These are phyloP conservation scores for Carposina sasakii DNA, from an alignment of 1,140 invertebrate genomes.

Conservation along the genomic window DNA sequence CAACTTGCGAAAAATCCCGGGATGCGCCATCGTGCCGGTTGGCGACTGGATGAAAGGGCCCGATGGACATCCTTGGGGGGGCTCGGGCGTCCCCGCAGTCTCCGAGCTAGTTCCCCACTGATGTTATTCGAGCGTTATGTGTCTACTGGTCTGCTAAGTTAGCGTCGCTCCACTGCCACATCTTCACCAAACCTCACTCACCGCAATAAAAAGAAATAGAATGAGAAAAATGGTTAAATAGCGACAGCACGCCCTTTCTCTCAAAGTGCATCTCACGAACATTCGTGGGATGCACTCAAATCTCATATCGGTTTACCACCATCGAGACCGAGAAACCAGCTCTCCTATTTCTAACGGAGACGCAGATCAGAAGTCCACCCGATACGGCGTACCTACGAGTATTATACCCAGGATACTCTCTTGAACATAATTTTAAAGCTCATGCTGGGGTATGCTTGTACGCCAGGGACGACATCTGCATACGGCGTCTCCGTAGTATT, in stretches of 20 bases:
- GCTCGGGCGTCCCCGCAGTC: background rate
- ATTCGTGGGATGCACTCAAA: background rate
- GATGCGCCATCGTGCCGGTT: background rate
- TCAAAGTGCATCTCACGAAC: background rate
- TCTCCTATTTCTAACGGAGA: no score
- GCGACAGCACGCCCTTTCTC: background rate
- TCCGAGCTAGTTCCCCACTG: background rate
- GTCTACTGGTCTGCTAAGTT: background rate
- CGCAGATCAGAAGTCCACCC: background rate
- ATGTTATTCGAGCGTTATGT: background rate
- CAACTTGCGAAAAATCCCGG: background rate
- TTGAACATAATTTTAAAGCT: no score
- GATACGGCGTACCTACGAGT: no score
- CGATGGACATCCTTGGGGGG: background rate
- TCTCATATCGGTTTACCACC: no score
- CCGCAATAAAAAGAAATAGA: no score
- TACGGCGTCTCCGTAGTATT: background rate
- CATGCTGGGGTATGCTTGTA: conserved; percentile 11
- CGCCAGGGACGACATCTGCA: conserved; percentile 1
- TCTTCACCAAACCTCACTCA: no score
- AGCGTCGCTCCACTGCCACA: background rate
- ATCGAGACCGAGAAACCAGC: no score
- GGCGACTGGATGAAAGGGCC: background rate
- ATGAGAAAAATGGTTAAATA: background rate
- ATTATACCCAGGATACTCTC: no score